phyloP scores from a whole-genome alignment of 1,140 invertebrate genomes.

The Samia ricini region DNA sequence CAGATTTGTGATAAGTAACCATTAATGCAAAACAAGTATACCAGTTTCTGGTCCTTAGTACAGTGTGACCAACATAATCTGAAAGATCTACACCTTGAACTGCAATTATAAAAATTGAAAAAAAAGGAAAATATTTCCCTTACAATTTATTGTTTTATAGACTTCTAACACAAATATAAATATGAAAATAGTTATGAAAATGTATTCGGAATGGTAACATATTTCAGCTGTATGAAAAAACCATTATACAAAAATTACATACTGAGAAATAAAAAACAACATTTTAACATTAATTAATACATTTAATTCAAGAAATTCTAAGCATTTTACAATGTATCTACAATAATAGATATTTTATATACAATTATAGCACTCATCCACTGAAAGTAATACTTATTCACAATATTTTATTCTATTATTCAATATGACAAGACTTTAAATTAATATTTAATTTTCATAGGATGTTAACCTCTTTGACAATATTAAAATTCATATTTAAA shows the following conservation, averaged over 20 bases:
- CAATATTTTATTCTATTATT: conserved; percentile 17
- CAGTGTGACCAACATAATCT: too few species aligned
- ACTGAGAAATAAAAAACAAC: not conserved
- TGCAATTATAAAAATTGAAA: too few species aligned
- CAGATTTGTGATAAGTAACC: too few species aligned
- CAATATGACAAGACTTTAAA: not conserved
- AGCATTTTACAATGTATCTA: conserved; percentile 61
- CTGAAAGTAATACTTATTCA: conserved; percentile 24
- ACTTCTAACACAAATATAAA: too few species aligned
- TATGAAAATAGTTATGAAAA: too few species aligned
- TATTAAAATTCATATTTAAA: not conserved
- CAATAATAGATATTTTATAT: conserved; percentile 46
- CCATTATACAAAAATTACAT: not conserved
- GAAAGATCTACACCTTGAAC: too few species aligned
- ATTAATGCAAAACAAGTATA: too few species aligned
- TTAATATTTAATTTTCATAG: not conserved
- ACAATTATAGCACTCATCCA: conserved; percentile 25
- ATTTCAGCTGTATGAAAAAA: not conserved
- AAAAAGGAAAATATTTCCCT: too few species aligned
- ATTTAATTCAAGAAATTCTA: conserved; percentile 67
- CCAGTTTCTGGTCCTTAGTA: too few species aligned
- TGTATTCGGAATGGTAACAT: not conserved
- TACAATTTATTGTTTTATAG: too few species aligned
- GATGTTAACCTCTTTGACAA: not conserved
- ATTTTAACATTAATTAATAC: conserved; percentile 39